Percentiles rank a stretch among this genome's conserved stretches.
phyloP scores from a whole-genome alignment of 2,113 vertebrate genomes.

The Hucho hucho region DNA sequence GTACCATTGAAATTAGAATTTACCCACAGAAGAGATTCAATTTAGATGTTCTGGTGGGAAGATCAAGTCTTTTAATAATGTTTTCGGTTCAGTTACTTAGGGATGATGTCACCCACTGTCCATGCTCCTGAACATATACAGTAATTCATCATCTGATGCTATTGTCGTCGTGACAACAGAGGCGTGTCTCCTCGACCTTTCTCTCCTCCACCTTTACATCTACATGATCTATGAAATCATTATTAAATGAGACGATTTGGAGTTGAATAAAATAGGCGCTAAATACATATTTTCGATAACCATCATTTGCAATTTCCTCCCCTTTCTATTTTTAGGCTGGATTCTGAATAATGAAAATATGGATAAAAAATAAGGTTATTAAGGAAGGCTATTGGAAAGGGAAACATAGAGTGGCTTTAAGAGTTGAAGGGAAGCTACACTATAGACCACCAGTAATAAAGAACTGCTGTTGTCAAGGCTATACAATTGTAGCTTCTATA shows the following conservation, averaged over 20 bases:
- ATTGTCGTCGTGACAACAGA: conserved; percentile 18
- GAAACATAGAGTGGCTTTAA: too few relatives aligned
- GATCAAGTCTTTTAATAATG: conserved; percentile 39
- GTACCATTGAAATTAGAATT: conserved; percentile 44
- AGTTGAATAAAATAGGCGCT: conserved; percentile 28
- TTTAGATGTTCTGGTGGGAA: conserved; percentile 32
- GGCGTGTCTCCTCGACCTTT: not conserved
- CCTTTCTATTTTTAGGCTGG: conserved; percentile 16
- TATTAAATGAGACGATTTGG: not conserved
- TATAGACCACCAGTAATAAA: not conserved
- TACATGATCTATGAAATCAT: conserved; percentile 23
- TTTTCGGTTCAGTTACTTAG: conserved; percentile 2
- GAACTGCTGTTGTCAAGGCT: not conserved
- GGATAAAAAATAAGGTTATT: not conserved
- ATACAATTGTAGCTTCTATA: too few relatives aligned
- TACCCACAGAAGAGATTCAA: conserved; percentile 34
- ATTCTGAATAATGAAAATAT: conserved; percentile 3
- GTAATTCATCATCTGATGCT: conserved; percentile 21
- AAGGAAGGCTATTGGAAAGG: not conserved
- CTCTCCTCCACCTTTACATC: conserved; percentile 18
- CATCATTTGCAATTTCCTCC: conserved; percentile 22
- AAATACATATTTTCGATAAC: not conserved
- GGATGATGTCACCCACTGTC: conserved; percentile 2
- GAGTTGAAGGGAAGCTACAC: not conserved
- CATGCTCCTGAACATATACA: conserved; percentile 3